phyloP scores from a whole-genome alignment of 2,888 invertebrate genomes.

The Stomorhina lunata region DNA sequence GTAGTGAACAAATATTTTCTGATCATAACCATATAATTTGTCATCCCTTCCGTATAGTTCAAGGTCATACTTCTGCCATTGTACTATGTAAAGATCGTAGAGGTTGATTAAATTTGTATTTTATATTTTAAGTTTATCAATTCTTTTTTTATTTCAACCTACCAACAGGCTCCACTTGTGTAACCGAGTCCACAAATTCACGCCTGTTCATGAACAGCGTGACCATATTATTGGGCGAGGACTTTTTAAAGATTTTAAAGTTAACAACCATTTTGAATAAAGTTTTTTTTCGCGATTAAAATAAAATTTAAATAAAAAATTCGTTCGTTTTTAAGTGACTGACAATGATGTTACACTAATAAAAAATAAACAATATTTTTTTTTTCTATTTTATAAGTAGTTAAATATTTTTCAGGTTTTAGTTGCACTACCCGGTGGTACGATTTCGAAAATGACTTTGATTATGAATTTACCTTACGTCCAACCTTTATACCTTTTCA shows the following conservation, averaged over 20 bases:
- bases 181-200: constrained; percentile 93
- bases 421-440: constrained; percentile 6
- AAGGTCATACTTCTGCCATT: no score
- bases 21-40: no score
- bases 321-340: constrained; percentile 34
- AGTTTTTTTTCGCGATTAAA: constrained; percentile 26
- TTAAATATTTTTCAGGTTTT: neutral
- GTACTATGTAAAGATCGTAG: no score
- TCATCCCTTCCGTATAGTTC: no score
- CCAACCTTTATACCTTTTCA: constrained; percentile 59
- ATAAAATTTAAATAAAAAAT: constrained; percentile 36
- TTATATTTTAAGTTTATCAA: no score
- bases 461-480: constrained; percentile 17
- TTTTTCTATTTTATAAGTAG: neutral
- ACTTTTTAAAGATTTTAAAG: constrained; percentile 95
- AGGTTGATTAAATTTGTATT: no score
- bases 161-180: constrained; percentile 93
- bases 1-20: no score
- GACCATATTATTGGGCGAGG: constrained; percentile 92
- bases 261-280: constrained; percentile 88
- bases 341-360: neutral
- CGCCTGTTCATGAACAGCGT: constrained; percentile 92
- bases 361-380: neutral
- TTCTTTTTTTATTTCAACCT: constrained; percentile 71
- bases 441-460: constrained; percentile 62